Conservation (phyloP, 2,113 vertebrate genomes). For the Epinephelus moara region DNA sequence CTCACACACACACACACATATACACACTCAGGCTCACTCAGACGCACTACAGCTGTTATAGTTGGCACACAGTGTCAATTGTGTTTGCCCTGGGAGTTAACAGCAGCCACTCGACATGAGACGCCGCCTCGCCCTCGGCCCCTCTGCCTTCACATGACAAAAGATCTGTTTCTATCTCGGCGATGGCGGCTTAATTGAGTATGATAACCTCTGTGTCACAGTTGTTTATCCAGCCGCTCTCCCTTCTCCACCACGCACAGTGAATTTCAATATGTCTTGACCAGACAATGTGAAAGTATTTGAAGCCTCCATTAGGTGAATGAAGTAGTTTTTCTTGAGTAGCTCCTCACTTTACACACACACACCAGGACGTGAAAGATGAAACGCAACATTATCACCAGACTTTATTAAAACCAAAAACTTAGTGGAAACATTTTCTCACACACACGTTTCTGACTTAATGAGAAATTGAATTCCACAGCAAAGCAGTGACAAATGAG, state of each 20-base stretch:
- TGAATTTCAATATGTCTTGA: slow-evolving; percentile 51
- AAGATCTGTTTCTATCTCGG: slow-evolving; percentile 43
- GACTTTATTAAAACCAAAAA: not conserved
- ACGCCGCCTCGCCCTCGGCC: slow-evolving; percentile 46
- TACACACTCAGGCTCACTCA: slow-evolving; percentile 29
- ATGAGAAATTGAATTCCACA: not conserved
- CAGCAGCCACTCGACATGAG: slow-evolving; percentile 65
- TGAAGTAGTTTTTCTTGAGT: not conserved
- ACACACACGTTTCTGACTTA: not conserved
- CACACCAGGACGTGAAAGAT: slow-evolving; percentile 6
- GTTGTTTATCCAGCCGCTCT: slow-evolving; percentile 62
- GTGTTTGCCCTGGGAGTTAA: slow-evolving; percentile 68
- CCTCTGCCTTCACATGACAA: slow-evolving; percentile 53
- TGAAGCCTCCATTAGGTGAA: slow-evolving; percentile 10
- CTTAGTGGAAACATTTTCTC: not conserved
- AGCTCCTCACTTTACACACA: not conserved
- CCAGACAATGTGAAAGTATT: slow-evolving; percentile 26
- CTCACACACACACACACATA: slow-evolving; percentile 11
- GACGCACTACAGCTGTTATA: slow-evolving; percentile 71
- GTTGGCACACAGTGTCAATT: slow-evolving; percentile 62
- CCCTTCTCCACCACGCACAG: not conserved
- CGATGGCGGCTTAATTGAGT: slow-evolving; percentile 59
- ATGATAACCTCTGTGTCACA: slow-evolving; percentile 64
- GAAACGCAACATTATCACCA: not conserved
- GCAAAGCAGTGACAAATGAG: not conserved